Evolutionary conservation across 2,797 vertebrate genomes (phyloP).

Genomic region (Enteromius paludinosus): DNA sequence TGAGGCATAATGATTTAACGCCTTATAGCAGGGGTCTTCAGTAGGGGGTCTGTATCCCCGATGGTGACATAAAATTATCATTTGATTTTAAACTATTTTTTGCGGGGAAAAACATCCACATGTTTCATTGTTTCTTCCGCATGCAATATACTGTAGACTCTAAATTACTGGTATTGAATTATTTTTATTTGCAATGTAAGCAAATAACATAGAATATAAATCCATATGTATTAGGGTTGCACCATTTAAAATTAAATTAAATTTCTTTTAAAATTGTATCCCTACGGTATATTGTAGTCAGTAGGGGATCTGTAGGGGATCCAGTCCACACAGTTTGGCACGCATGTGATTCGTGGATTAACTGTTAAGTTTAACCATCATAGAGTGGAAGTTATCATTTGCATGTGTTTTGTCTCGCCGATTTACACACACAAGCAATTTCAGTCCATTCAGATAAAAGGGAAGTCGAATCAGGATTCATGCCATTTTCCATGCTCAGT

Average conservation of each 20-base stretch:
- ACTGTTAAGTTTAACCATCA: no score
- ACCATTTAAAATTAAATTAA: background rate
- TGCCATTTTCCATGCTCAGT: no score
- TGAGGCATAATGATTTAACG: background rate
- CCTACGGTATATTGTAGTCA: no score
- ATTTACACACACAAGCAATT: no score
- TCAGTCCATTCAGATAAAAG: no score
- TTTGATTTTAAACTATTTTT: background rate
- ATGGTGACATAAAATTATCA: background rate
- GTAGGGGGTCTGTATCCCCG: background rate
- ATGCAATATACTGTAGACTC: background rate
- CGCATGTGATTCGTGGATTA: no score
- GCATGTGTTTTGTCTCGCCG: no score
- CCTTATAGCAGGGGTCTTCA: slow-evolving; percentile 9
- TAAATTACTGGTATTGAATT: background rate
- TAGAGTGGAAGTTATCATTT: no score
- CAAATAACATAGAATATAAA: background rate
- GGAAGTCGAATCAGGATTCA: no score
- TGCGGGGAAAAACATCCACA: no score
- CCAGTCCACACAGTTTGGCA: no score
- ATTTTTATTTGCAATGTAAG: background rate
- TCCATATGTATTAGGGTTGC: background rate
- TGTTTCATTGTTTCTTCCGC: background rate
- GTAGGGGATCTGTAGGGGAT: no score
- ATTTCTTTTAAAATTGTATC: background rate